phyloP scores from a whole-genome alignment of 2,113 vertebrate species.

The Microcebus lehilahytsara region DNA sequence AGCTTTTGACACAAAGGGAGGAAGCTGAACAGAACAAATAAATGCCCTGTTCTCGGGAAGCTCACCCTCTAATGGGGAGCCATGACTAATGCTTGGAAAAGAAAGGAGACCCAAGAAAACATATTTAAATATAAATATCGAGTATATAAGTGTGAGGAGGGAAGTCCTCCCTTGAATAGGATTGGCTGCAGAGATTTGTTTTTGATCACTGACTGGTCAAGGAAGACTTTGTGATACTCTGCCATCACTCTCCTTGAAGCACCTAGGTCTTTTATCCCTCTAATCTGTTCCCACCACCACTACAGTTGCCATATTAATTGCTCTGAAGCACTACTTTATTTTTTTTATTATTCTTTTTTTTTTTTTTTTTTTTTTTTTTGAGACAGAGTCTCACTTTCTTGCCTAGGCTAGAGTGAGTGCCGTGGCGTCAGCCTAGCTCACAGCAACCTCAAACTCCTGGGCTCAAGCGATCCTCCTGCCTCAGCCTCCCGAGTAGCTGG shows the following conservation, averaged over 20 bases:
- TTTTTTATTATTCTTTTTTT: too few relatives aligned
- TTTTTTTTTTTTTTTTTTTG: too few relatives aligned
- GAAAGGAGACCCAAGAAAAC: not conserved
- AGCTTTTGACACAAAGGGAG: not conserved
- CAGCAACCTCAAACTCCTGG: too few relatives aligned
- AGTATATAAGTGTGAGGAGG: not conserved
- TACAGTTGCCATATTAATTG: not conserved
- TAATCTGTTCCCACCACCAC: too few relatives aligned
- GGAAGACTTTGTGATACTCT: not conserved
- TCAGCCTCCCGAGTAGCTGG: too few relatives aligned
- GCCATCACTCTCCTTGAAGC: not conserved
- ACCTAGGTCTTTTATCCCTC: not conserved
- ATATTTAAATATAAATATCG: not conserved
- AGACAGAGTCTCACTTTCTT: too few relatives aligned
- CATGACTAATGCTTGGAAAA: not conserved
- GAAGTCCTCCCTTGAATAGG: not conserved
- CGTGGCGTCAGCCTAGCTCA: too few relatives aligned
- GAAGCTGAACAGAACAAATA: not conserved
- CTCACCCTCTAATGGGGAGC: not conserved
- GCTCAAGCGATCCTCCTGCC: too few relatives aligned
- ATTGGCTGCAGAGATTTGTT: not conserved
- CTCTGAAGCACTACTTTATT: not conserved
- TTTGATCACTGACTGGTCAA: too few relatives aligned
- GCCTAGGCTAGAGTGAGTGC: too few relatives aligned
- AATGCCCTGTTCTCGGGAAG: not conserved